Percentiles rank a stretch among this genome's conserved stretches.
phyloP scores from a whole-genome alignment of 2,888 invertebrate species.

The Eurois occulta region DNA sequence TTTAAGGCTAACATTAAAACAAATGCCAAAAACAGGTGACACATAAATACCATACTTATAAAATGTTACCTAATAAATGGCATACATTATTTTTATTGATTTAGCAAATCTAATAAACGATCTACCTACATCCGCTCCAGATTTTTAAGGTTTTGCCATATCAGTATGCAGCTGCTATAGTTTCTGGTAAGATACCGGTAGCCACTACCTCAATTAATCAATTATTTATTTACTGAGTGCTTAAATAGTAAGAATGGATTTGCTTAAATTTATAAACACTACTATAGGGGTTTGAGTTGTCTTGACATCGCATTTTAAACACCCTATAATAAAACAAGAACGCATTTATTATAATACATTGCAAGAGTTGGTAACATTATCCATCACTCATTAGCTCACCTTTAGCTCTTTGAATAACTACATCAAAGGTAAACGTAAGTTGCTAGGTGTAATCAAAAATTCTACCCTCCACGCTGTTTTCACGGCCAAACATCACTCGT shows the following conservation, averaged over 20 bases:
- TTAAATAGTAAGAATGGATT: not conserved
- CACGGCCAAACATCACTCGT: conserved; percentile 56
- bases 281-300: not conserved
- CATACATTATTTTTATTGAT: conserved; percentile 28
- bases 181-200: not conserved
- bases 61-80: conserved; percentile 23
- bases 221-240: not conserved
- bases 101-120: not conserved
- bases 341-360: not conserved
- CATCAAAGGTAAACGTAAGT: not conserved
- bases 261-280: not conserved
- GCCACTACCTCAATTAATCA: not conserved
- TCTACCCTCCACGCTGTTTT: conserved; percentile 36
- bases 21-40: conserved; percentile 51
- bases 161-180: not conserved
- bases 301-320: not conserved
- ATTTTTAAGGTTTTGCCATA: conserved; percentile 12
- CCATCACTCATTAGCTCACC: not conserved
- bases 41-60: conserved; percentile 45
- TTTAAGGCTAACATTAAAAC: conserved; percentile 52
- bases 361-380: not conserved
- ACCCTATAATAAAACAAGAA: not conserved
- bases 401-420: not conserved
- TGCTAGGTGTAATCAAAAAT: not conserved
- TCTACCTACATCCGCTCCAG: conserved; percentile 38